phyloP scores from a whole-genome alignment of 2,113 vertebrate species.

The Entomyzon cyanotis region DNA sequence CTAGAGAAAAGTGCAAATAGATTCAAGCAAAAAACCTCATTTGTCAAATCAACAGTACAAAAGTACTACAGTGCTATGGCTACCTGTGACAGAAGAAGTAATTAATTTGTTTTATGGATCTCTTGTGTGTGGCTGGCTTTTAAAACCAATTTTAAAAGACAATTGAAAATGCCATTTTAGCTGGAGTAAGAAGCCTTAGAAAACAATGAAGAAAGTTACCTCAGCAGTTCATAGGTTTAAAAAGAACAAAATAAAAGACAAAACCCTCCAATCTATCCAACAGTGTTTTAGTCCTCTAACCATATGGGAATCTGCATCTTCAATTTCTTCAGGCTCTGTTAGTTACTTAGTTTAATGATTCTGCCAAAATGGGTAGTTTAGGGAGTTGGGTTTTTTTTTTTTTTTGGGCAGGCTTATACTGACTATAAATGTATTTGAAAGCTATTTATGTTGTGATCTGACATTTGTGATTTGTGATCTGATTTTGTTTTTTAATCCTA shows the following conservation, averaged over 20 bases:
- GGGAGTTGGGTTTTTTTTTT: not conserved
- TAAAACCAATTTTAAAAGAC: not conserved
- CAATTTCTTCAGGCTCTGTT: not conserved
- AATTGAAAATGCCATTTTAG: not conserved
- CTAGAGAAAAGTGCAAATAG: not conserved
- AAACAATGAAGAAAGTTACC: not conserved
- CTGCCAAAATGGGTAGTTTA: not conserved
- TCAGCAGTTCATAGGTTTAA: not conserved
- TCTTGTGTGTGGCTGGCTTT: not conserved
- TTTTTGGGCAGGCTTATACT: not conserved
- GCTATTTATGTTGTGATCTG: not conserved
- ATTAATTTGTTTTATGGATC: not conserved
- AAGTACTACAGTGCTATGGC: not conserved
- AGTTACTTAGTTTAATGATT: not conserved
- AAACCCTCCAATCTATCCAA: fast-evolving
- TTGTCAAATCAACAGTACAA: not conserved
- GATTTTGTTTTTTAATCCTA: slow-evolving; percentile 42
- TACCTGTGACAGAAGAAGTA: not conserved
- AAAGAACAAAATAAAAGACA: not conserved
- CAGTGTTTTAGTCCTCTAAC: not conserved
- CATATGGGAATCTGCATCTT: not conserved
- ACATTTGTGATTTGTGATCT: not conserved
- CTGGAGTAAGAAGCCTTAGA: not conserved
- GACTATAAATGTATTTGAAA: not conserved
- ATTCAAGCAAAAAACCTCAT: not conserved